Base-by-base conservation (phyloP, 2,888 invertebrate species). In the Tricholauxania praeusta region DNA sequence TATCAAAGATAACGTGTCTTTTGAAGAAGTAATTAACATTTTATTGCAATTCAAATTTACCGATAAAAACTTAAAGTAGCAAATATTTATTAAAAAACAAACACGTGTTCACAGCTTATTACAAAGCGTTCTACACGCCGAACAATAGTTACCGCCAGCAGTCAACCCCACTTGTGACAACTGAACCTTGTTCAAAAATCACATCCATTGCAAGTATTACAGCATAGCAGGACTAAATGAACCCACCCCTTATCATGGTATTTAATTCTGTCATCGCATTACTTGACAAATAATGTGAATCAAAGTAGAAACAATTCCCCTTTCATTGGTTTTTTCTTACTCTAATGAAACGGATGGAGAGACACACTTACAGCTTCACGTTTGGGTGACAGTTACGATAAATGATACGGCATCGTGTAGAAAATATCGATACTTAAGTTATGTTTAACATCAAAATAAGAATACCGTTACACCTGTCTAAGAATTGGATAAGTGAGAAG, bases 241-340 rank as follows among this genome's bases (percentile, higher is more conserved):
- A 84, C 84, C 85, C 84, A 85, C 85, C 85, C 85, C 82, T 85
- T 83, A 82, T 80, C 80, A 80, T 81, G 82, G 80, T 82, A 83
- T 85, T 85, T 85, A 84, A 83, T 85, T 80, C 82, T 85, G 84
- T 84, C 82, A 83, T 79, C 79, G 77, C 75, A 75, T 76, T 75
- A 72, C 76, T 75, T 76, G 75, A 73, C 67, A 73, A 78, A 76
- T 74, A 67, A 72, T 63, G 63, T 47, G 62, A 53, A 63, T 52
- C 52, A 17, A 69, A 69, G 51, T 39, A 52, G 69, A 62, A 48
- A 47, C 52, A 57, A 12, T 47, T 67, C 28, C 67, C 7, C 39
- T 39, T 1, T 39, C 39, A 7, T 10, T 39, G 39, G 39, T 39
- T 39, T 39, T 39, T 39, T 39, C 4, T 28, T 28, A 1, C 39